Conservation (phyloP, 2,797 vertebrate species). For the Taenioides sp. region DNA sequence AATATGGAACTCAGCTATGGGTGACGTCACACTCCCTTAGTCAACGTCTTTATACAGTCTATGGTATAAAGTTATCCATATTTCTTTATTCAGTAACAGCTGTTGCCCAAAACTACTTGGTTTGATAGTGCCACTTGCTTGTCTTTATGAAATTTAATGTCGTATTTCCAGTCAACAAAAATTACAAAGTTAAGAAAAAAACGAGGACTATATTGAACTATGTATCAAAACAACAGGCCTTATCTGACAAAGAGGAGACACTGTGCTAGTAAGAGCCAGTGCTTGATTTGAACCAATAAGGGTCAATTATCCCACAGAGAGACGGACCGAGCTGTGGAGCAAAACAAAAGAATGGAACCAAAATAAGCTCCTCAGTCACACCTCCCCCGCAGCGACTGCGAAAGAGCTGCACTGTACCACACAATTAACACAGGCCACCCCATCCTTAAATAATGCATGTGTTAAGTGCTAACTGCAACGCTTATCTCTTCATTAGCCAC, state of each 20-base stretch:
- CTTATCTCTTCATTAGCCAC: slow-evolving; percentile 40
- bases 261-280: not conserved
- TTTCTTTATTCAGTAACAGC: too few species aligned
- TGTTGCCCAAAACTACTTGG: too few species aligned
- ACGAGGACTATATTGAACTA: too few species aligned
- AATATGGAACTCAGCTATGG: too few species aligned
- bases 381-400: slow-evolving; percentile 33
- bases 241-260: not conserved
- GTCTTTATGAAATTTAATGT: too few species aligned
- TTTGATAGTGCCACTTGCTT: too few species aligned
- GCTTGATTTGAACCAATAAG: slow-evolving; percentile 7
- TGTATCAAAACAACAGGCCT: not conserved
- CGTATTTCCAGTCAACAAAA: too few species aligned
- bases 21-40: too few species aligned
- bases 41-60: too few species aligned
- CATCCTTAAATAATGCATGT: slow-evolving; percentile 51
- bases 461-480: slow-evolving; percentile 33
- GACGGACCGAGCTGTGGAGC: slow-evolving; percentile 11
- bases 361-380: slow-evolving; percentile 17
- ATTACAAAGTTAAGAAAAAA: too few species aligned
- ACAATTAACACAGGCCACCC: slow-evolving; percentile 18
- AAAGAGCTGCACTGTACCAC: slow-evolving; percentile 20
- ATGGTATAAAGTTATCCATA: too few species aligned
- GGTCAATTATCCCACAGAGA: slow-evolving; percentile 30
- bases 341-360: slow-evolving; percentile 29